phyloP scores from a whole-genome alignment of 2,113 vertebrate species.

The Ptychochromis oligacanthus region DNA sequence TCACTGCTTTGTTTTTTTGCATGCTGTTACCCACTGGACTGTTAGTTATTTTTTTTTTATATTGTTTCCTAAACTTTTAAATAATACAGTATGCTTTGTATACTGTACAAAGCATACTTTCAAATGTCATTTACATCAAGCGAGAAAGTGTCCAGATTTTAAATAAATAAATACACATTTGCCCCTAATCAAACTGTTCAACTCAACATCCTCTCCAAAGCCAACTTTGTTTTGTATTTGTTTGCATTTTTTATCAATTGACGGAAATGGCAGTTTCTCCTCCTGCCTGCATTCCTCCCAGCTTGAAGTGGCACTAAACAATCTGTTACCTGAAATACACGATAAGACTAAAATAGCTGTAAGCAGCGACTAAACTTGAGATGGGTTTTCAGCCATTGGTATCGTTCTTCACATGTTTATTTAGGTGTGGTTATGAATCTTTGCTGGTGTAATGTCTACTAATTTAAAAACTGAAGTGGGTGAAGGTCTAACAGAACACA shows the following conservation, averaged over 20 bases:
- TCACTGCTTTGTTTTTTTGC: neutral
- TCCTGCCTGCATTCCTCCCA: neutral
- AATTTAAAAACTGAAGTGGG: neutral
- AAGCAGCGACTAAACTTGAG: neutral
- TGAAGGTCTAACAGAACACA: neutral
- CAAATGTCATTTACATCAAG: neutral
- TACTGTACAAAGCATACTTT: neutral
- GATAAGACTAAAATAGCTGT: conserved; percentile 18
- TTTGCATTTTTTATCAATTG: neutral
- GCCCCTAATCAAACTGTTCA: neutral
- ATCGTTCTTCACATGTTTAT: neutral
- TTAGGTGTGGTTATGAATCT: neutral
- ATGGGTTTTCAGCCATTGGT: neutral
- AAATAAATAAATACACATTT: neutral
- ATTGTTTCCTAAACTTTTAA: neutral
- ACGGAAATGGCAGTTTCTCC: neutral
- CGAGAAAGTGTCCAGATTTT: neutral
- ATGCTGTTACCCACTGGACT: too few relatives aligned
- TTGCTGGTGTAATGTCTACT: neutral
- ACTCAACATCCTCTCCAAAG: neutral
- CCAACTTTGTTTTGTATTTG: neutral
- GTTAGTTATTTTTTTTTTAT: too few relatives aligned
- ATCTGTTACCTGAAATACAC: conserved; percentile 39
- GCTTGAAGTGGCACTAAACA: conserved; percentile 25
- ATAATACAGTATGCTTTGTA: too few relatives aligned